Conservation (phyloP, 2,113 vertebrate genomes). For the Tupaia tana region DNA sequence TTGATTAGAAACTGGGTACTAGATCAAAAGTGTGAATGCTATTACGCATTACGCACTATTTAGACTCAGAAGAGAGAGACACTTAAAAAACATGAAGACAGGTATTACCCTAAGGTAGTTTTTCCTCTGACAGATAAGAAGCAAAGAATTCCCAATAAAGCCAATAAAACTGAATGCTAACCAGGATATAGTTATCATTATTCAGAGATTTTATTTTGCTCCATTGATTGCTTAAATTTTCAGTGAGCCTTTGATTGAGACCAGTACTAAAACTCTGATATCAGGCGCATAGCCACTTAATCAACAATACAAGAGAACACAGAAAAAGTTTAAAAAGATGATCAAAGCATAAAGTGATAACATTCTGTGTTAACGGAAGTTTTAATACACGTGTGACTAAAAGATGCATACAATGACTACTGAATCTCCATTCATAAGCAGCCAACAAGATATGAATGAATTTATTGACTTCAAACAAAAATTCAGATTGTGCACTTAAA, state of each 20-base stretch:
- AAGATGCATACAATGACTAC: constrained; percentile 86
- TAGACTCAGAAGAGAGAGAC: neutral
- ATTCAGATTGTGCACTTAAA: constrained; percentile 84
- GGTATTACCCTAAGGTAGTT: neutral
- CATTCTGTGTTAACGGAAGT: constrained; percentile 81
- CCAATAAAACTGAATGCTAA: neutral
- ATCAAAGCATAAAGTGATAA: constrained; percentile 78
- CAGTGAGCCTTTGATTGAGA: constrained; percentile 53
- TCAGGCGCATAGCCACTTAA: constrained; percentile 62
- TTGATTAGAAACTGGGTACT: constrained; percentile 10
- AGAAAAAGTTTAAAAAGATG: constrained; percentile 66
- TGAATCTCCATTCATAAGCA: constrained; percentile 85
- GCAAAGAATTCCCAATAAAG: constrained; percentile 19
- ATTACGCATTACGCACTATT: neutral
- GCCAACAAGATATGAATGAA: constrained; percentile 84
- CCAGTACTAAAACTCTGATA: constrained; percentile 27
- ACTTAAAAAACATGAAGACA: neutral
- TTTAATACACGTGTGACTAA: constrained; percentile 87
- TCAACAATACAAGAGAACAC: constrained; percentile 68
- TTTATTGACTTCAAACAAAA: constrained; percentile 85
- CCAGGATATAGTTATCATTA: constrained; percentile 37
- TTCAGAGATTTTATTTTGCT: constrained; percentile 68
- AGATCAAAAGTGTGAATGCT: neutral
- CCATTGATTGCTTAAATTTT: constrained; percentile 49
- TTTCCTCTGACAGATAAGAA: neutral